phyloP scores from a whole-genome alignment of 2,797 vertebrate genomes.

The Pelobates cultripes region DNA sequence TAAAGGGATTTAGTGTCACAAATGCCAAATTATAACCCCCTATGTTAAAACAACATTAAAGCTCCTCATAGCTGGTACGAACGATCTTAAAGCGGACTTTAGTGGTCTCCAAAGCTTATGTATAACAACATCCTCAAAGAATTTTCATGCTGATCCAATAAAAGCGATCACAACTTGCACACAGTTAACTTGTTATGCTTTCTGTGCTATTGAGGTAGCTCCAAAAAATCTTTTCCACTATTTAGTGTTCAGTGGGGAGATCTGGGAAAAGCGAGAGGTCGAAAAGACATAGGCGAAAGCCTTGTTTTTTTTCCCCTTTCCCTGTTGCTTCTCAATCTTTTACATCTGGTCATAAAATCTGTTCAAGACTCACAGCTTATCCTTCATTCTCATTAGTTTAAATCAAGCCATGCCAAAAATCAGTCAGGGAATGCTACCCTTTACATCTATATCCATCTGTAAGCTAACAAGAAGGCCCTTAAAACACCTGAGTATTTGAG shows the following conservation, averaged over 20 bases:
- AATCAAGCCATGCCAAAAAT: slow-evolving; percentile 47
- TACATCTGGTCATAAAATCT: slow-evolving; percentile 55
- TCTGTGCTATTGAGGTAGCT: slow-evolving; percentile 49
- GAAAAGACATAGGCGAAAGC: slow-evolving; percentile 45
- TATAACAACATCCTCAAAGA: slow-evolving; percentile 48
- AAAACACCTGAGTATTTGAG: slow-evolving; percentile 37
- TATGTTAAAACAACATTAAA: slow-evolving; percentile 40
- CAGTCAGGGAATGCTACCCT: slow-evolving; percentile 42
- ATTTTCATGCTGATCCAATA: slow-evolving; percentile 41
- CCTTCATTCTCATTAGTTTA: slow-evolving; percentile 55
- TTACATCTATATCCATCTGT: slow-evolving; percentile 47
- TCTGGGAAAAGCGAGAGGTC: slow-evolving; percentile 38
- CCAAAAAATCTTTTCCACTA: slow-evolving; percentile 30
- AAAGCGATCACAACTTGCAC: slow-evolving; percentile 29
- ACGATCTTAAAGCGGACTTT: slow-evolving; percentile 38
- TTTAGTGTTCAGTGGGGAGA: slow-evolving; percentile 52
- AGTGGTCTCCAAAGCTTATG: slow-evolving; percentile 12
- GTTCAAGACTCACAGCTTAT: slow-evolving; percentile 53
- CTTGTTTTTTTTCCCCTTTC: neutral
- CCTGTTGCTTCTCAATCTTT: slow-evolving; percentile 41
- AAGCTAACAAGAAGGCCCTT: slow-evolving; percentile 15
- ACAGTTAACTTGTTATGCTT: slow-evolving; percentile 38
- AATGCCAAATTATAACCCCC: slow-evolving; percentile 30
- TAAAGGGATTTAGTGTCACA: slow-evolving; percentile 16
- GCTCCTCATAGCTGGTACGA: slow-evolving; percentile 33